Evolutionary conservation across 2,888 invertebrate species (phyloP).

Genomic region (Aporophyla lueneburgensis): DNA sequence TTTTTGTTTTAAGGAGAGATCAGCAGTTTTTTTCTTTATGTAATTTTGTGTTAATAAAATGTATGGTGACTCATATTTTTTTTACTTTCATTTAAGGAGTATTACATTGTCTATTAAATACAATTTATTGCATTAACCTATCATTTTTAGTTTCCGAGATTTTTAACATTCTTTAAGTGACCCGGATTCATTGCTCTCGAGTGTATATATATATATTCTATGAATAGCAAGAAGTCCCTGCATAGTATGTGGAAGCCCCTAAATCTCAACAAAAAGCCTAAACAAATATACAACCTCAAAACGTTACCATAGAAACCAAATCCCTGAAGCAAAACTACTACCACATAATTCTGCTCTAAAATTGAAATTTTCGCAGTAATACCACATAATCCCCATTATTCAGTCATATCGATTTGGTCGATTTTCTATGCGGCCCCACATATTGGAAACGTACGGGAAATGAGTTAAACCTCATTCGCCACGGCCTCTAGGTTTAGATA

Average conservation of each 20-base stretch:
- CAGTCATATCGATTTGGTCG: constrained; percentile 77
- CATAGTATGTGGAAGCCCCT: background rate
- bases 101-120: too few relatives aligned
- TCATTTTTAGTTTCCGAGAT: too few relatives aligned
- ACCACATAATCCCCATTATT: constrained; percentile 77
- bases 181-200: too few relatives aligned
- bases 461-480: constrained; percentile 89
- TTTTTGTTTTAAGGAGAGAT: too few relatives aligned
- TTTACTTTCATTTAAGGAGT: too few relatives aligned
- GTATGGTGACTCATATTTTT: too few relatives aligned
- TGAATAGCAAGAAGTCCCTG: too few relatives aligned
- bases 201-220: too few relatives aligned
- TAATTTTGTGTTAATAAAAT: too few relatives aligned
- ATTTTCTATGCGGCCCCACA: constrained; percentile 82
- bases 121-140: too few relatives aligned
- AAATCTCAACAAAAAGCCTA: constrained; percentile 1
- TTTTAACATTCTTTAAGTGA: too few relatives aligned
- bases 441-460: constrained; percentile 87
- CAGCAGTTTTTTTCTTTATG: too few relatives aligned
- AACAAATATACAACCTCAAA: constrained; percentile 1
- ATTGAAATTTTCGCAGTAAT: constrained; percentile 73
- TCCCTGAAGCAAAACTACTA: constrained; percentile 10
- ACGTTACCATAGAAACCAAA: background rate
- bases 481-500: constrained; percentile 81
- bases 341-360: constrained; percentile 19